These are phyloP conservation scores for Parochlus steinenii DNA, from an alignment of 2,888 invertebrate species.

Conservation along the genomic window DNA sequence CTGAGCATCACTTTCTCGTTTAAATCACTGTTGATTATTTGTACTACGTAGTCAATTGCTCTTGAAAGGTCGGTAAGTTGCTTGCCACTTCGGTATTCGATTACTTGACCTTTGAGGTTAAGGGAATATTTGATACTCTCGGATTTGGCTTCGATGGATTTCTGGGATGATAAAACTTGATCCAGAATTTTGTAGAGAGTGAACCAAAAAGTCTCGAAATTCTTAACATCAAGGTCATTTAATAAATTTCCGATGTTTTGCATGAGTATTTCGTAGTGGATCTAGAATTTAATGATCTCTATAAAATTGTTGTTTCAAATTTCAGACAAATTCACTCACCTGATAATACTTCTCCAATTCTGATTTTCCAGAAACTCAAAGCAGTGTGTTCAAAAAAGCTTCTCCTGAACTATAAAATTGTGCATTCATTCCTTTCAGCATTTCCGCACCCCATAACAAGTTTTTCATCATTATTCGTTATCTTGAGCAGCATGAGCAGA, in stretches of 20 bases:
- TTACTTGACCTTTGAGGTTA: conserved; percentile 39
- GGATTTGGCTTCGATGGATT: conserved; percentile 8
- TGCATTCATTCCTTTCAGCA: conserved; percentile 63
- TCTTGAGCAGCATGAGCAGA: conserved; percentile 47
- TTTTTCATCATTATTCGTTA: conserved; percentile 55
- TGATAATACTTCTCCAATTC: conserved; percentile 21
- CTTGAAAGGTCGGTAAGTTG: conserved; percentile 40
- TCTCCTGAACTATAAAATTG: conserved; percentile 75
- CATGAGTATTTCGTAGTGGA: conserved; percentile 38
- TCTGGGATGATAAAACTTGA: no score
- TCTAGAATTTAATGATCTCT: conserved; percentile 17
- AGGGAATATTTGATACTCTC: conserved; percentile 31
- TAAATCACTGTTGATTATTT: conserved; percentile 33
- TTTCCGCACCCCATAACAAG: conserved; percentile 65
- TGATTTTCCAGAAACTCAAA: conserved; percentile 40
- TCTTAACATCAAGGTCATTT: conserved; percentile 41
- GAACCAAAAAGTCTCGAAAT: conserved; percentile 50
- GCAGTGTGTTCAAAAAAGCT: conserved; percentile 46
- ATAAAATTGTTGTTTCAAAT: background rate
- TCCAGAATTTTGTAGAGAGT: conserved; percentile 29
- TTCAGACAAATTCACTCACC: no score
- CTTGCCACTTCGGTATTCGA: conserved; percentile 46
- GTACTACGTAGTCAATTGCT: conserved; percentile 40
- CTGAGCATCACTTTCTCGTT: conserved; percentile 33
- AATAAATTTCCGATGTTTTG: conserved; percentile 47